phyloP scores from a whole-genome alignment of 2,113 vertebrate species.

The Elephantulus edwardii region DNA sequence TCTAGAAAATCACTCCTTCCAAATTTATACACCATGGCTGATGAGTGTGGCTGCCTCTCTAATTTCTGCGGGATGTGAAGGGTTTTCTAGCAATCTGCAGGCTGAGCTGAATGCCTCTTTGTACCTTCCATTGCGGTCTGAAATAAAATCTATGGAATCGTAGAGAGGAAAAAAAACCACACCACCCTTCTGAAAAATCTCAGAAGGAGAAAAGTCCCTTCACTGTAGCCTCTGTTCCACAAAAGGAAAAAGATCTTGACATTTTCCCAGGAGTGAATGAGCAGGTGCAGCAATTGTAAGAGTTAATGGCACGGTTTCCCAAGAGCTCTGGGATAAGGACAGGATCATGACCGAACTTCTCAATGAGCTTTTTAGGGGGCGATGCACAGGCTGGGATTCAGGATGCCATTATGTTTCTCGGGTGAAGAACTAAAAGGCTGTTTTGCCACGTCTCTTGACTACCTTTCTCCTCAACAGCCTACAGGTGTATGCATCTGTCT shows the following conservation, averaged over 20 bases:
- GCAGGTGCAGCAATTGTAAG: conserved; percentile 60
- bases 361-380: conserved; percentile 38
- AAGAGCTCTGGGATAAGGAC: conserved; percentile 50
- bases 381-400: neutral
- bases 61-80: conserved; percentile 31
- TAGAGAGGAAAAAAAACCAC: neutral
- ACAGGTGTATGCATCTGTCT: neutral
- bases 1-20: conserved; percentile 63
- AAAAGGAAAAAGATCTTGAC: conserved; percentile 65
- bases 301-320: conserved; percentile 55
- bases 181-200: conserved; percentile 55
- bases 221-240: conserved; percentile 24
- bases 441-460: neutral
- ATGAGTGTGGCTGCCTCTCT: conserved; percentile 53
- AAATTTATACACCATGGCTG: conserved; percentile 37
- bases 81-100: conserved; percentile 58
- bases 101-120: conserved; percentile 67
- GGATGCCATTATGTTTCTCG: neutral
- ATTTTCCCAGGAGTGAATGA: conserved; percentile 65
- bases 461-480: neutral
- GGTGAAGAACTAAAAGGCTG: neutral
- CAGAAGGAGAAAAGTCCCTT: conserved; percentile 56
- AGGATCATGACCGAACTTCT: conserved; percentile 21
- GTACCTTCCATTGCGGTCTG: conserved; percentile 24
- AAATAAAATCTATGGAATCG: conserved; percentile 72